Base-by-base conservation (phyloP, 2,113 vertebrate genomes). In the Merops nubicus region DNA sequence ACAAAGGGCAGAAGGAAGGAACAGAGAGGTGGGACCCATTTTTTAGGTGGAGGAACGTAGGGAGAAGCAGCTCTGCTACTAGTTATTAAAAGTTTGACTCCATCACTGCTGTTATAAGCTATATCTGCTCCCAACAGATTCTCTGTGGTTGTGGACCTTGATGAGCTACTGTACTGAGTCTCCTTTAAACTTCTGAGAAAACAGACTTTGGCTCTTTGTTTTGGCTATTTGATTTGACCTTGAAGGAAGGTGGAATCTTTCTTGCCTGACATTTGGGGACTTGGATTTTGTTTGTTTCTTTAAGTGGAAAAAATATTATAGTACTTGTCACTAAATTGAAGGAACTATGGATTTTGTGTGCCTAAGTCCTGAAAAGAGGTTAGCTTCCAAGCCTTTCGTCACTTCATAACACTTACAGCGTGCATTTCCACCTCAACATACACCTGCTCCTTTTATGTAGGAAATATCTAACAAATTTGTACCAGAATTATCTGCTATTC, bases 151-250 rank as follows among this genome's bases (percentile, higher is more conserved):
- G 42, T 43, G 47, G 22, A 15, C n/a, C 73, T 84, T 31, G 45
- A n/a, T 72, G 15, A 90, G 20, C 19, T 54, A 87, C 2, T 0
- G 0, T 21, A 57, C 47, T 12, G 2, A 50, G 19, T 63, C 12
- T 85, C 28, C 64, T 81, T 69, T n/a, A 54, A 57, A 38, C 6
- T 34, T 68, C 29, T 85, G 33, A 76, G 62, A 40, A 84, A 76
- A 73, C 25, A 11, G 19, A 42, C 33, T 50, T 89, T 50, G 17
- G 6, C 33, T 6, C 38, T 76, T 88, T 70, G 18, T 5, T 21
- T 43, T 68, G 8, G 11, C 68, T 47, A 31, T 83, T 88, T 86
- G 15, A 56, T 69, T 86, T 73, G 16, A 60, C 33, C 22, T 38
- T 89, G 59, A 75, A 86, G 8, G 18, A 91, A 91, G 15, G 26